Evolutionary conservation across 2,113 vertebrate species (phyloP), one percentile per base, ranked within the genome.

Genomic region (Trichechus manatus): DNA sequence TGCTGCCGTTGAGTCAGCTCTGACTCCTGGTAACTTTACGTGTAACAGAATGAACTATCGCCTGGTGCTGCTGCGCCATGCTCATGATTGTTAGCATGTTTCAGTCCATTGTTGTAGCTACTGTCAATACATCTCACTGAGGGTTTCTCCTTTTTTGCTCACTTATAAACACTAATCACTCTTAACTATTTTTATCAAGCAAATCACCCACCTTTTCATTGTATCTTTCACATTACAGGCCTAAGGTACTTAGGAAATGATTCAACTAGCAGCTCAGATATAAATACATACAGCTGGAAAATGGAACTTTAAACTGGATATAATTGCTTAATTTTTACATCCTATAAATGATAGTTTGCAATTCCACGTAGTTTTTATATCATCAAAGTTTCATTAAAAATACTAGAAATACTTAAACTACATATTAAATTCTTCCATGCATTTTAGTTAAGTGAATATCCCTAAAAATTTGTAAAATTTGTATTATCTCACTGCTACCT

Each of bases 241-340:
- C 33, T 82, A 42, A 70, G 59, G 87, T 33, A 96, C 81, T 95
- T 96, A 97, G 89, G 56, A 97, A 89, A 96, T 78, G 42, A 70
- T 78, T 88, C 72, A 84, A 92, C 47, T 64, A 82, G 89, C 81
- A 96, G 72, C 75, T 98, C 80, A 90, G 84, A 95, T 92, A 94
- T 97, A 95, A 95, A 97, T 96, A 94, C 96, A 89, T 77, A 92
- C 91, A 97, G 85, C 36, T 95, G 85, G 82, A 97, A 98, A 97
- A 97, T 47, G 80, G 66, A 97, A 94, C 93, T 95, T 94, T 64
- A 66, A 87, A 74, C 9, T 66, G n/a, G 31, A 39, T 66, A 27
- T 72, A 74, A 87, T 5, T 72, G n/a, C 39, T 96, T 90, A 93
- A 72, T 29, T 11, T 93, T 91, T 42, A 85, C 42, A 89, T 53